Base-by-base conservation (phyloP, 2,888 invertebrate species). In the Tiliacea citrago region DNA sequence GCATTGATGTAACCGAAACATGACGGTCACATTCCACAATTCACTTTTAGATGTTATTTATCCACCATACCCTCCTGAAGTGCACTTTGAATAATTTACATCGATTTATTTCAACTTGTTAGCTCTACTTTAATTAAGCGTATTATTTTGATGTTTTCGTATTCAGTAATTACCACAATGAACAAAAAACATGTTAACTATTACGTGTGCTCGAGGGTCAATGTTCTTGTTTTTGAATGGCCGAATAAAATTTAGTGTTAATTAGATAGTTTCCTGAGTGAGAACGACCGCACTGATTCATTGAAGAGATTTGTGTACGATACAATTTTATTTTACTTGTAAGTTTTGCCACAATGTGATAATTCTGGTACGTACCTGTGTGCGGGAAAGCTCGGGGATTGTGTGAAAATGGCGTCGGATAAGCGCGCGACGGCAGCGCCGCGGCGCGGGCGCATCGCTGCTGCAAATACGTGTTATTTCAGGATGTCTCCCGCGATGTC, bases 401-500 rank as follows among this genome's bases (percentile, higher is more conserved):
- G 93, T 92, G 94, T 94, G 96, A 96, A 96, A 96, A 96, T 96
- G 96, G 96, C 96, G 96, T 92, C 95, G 93, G 91, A 92, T 92
- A 92, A 93, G 89, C 89, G 91, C 85, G 92, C 93, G 93, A 93
- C 90, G 81, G 88, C 84, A 95, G 95, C 93, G 93, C 93, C 93
- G 90, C 94, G 92, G 92, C 94, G 94, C 91, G 93, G 90, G 95
- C 95, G 94, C 95, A 91, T 94, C 93, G 91, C 83, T 87, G 88
- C 91, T 95, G 94, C 95, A 94, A 94, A 94, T 94, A 93, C 92
- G 92, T 94, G 95, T 96, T 96, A 96, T 96, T 96, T 96, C 96
- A 96, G 96, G 96, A 96, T 94, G 93, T 94, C 96, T 96, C 96
- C 96, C 96, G 96, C 96, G 95, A 93, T 92, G 95, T 94, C 95